phyloP scores from a whole-genome alignment of 2,888 invertebrate species.

The Ypsolopha sequella region DNA sequence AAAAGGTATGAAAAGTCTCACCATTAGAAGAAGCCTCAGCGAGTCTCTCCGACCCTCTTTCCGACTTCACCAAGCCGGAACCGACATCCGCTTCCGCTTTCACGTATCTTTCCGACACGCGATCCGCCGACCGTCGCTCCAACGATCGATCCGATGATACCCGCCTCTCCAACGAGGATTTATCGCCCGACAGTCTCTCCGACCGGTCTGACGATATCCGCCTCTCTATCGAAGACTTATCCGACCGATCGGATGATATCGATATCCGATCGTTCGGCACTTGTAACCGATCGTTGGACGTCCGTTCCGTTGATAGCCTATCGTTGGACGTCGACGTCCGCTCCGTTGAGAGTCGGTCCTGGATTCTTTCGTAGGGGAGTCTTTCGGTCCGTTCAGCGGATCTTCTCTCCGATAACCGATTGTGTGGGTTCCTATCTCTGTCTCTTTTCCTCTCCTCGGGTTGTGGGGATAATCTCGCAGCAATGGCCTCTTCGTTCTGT shows the following conservation, averaged over 20 bases:
- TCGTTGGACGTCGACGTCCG: constrained; percentile 17
- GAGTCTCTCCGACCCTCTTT: constrained; percentile 39
- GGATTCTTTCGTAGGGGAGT: constrained; percentile 14
- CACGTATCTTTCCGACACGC: constrained; percentile 28
- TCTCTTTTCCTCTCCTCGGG: constrained; percentile 13
- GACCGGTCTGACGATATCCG: constrained; percentile 22
- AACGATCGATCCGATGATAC: constrained; percentile 17
- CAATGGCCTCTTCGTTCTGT: constrained; percentile 43
- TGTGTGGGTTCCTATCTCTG: background rate
- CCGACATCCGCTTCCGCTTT: constrained; percentile 59
- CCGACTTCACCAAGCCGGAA: constrained; percentile 35
- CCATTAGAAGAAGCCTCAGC: constrained; percentile 46
- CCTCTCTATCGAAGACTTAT: constrained; percentile 24
- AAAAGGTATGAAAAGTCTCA: constrained; percentile 17
- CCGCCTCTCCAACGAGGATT: constrained; percentile 12
- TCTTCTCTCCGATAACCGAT: constrained; percentile 13
- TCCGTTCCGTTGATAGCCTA: constrained; percentile 25
- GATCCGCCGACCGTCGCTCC: background rate
- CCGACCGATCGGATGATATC: constrained; percentile 13
- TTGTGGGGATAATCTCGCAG: constrained; percentile 35
- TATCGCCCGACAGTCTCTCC: constrained; percentile 22
- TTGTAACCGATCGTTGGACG: constrained; percentile 23
- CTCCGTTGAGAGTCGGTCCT: constrained; percentile 8
- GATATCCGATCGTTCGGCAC: constrained; percentile 23
- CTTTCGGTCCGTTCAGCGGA: constrained; percentile 17